A percentile compares a stretch with the other conserved stretches of the same genome.
These are phyloP conservation scores for Chelidonichthys spinosus DNA, from an alignment of 2,797 vertebrate species.

Conservation along the genomic window DNA sequence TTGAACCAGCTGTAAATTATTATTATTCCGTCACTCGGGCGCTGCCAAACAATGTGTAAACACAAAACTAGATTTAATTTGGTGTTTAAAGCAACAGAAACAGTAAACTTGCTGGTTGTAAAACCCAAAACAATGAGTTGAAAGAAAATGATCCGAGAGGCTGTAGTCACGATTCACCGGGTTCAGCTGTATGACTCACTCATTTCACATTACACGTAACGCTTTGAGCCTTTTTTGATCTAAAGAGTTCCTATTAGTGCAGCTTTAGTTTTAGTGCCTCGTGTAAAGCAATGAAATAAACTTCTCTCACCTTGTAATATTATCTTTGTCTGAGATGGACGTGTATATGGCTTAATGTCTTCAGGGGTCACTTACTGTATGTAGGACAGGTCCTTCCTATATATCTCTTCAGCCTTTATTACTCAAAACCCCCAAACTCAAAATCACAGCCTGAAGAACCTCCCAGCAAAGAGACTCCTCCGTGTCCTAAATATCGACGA, in stretches of 20 bases:
- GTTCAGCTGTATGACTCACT: background rate
- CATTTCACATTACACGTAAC: background rate
- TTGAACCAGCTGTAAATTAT: background rate
- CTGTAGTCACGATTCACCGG: too few species aligned
- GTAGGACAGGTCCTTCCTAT: background rate
- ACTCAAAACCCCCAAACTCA: background rate
- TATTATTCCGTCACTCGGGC: too few species aligned
- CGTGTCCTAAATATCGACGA: slow-evolving; percentile 42
- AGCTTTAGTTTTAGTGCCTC: background rate
- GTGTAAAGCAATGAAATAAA: background rate
- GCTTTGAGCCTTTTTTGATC: background rate
- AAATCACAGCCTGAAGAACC: background rate
- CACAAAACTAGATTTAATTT: background rate
- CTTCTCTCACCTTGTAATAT: background rate
- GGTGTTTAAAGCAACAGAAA: background rate
- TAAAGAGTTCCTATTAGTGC: background rate
- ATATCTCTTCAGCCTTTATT: background rate
- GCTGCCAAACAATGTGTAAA: too few species aligned
- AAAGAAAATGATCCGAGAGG: slow-evolving; percentile 3
- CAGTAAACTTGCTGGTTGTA: background rate
- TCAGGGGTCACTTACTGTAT: background rate
- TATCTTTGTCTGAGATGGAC: background rate
- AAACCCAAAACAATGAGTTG: background rate
- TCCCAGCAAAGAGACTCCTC: slow-evolving; percentile 11
- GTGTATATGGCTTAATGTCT: background rate